Percentiles rank a stretch among this genome's conserved stretches.
Conservation (phyloP, 1,140 invertebrate species). For the Papilio polytes region DNA sequence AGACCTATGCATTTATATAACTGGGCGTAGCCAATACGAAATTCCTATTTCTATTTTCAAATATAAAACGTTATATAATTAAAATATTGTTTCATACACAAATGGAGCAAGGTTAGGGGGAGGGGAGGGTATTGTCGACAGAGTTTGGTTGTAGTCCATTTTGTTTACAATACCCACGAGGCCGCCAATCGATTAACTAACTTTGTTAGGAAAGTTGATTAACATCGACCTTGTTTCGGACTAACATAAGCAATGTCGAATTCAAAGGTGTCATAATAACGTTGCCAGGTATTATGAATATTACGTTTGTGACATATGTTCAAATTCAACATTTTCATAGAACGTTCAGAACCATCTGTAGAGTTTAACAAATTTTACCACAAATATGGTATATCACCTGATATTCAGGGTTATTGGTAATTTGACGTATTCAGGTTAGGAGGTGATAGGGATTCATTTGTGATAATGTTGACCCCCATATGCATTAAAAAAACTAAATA, state of each 20-base stretch:
- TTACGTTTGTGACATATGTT: not conserved
- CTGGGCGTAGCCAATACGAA: not conserved
- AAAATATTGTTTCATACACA: slow-evolving; percentile 10
- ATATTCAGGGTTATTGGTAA: too few relatives aligned
- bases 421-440: too few relatives aligned
- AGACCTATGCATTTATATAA: not conserved
- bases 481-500: too few relatives aligned
- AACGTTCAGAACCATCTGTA: too few relatives aligned
- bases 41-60: not conserved
- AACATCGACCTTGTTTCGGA: slow-evolving; percentile 15
- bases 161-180: slow-evolving; percentile 16
- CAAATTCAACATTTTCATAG: not conserved
- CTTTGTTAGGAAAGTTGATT: slow-evolving; percentile 24
- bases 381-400: too few relatives aligned
- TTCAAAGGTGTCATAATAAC: slow-evolving; percentile 1
- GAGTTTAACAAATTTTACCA: too few relatives aligned
- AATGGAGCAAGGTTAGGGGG: not conserved
- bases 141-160: slow-evolving; percentile 11
- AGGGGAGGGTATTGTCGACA: not conserved
- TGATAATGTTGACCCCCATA: too few relatives aligned
- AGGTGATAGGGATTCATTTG: too few relatives aligned
- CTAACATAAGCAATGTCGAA: slow-evolving; percentile 2
- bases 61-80: not conserved
- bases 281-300: not conserved
- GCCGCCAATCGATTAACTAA: slow-evolving; percentile 8